phyloP scores from a whole-genome alignment of 2,888 invertebrate genomes.

The Chrysomela aeneicollis region DNA sequence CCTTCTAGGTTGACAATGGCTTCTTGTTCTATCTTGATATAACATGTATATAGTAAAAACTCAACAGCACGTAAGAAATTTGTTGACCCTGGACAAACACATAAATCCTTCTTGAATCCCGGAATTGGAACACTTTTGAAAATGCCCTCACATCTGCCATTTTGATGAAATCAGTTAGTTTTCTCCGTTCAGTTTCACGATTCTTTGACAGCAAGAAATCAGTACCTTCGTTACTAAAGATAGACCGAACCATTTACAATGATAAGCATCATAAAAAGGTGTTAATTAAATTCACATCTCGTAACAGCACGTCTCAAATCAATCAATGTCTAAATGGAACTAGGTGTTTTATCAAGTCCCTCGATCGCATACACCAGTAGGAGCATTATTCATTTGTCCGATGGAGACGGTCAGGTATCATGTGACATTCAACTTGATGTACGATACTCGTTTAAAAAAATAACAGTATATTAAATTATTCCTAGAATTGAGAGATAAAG shows the following conservation, averaged over 20 bases:
- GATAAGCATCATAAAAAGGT: slow-evolving; percentile 49
- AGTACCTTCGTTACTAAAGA: background rate
- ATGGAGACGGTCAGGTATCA: background rate
- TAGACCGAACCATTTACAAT: slow-evolving; percentile 30
- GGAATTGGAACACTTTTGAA: no score
- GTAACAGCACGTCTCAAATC: slow-evolving; percentile 50
- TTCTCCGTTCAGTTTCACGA: no score
- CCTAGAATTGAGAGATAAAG: no score
- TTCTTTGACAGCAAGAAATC: no score
- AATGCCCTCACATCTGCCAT: no score
- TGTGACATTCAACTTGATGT: background rate
- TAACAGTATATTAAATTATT: background rate
- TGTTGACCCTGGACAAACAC: no score
- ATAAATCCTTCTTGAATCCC: no score
- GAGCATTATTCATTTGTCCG: slow-evolving; percentile 11
- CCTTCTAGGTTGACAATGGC: no score
- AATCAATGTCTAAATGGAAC: slow-evolving; percentile 53
- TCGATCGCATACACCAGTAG: slow-evolving; percentile 23
- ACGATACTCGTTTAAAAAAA: background rate
- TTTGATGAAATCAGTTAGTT: no score
- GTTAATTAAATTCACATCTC: slow-evolving; percentile 54
- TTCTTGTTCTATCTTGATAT: no score
- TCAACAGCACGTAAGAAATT: no score
- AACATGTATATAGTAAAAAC: no score
- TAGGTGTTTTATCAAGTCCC: slow-evolving; percentile 54